Evolutionary conservation across 2,888 invertebrate genomes (phyloP).

Genomic region (Dolichomitus sp.): DNA sequence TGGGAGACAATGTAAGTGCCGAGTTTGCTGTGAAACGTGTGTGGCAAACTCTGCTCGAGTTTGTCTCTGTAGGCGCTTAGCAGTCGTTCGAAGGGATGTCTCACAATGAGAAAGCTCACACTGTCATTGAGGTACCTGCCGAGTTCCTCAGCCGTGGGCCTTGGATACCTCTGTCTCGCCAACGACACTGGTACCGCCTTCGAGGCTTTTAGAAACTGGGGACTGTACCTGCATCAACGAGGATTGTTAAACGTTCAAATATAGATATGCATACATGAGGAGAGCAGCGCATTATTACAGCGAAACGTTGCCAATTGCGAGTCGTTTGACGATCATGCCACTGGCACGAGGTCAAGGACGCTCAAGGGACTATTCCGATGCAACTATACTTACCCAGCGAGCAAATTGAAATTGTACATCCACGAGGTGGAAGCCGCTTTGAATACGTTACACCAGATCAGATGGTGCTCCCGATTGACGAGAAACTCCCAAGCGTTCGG

Average conservation of each 20-base stretch:
- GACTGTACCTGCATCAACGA: slow-evolving; percentile 88
- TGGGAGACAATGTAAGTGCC: slow-evolving; percentile 92
- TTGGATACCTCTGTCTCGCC: slow-evolving; percentile 93
- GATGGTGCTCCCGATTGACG: slow-evolving; percentile 92
- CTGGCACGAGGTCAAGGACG: slow-evolving; percentile 61
- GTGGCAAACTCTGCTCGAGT: slow-evolving; percentile 93
- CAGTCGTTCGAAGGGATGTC: slow-evolving; percentile 93
- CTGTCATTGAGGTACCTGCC: slow-evolving; percentile 92
- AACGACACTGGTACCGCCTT: slow-evolving; percentile 92
- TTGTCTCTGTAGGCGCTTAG: slow-evolving; percentile 95
- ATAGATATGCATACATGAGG: slow-evolving; percentile 33
- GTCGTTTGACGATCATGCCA: slow-evolving; percentile 54
- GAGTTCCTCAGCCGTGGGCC: slow-evolving; percentile 91
- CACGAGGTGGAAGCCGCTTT: slow-evolving; percentile 95
- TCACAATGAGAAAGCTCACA: slow-evolving; percentile 93
- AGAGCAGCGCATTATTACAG: slow-evolving; percentile 45
- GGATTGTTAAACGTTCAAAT: slow-evolving; percentile 29
- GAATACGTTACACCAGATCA: slow-evolving; percentile 94
- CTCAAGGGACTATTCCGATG: slow-evolving; percentile 25
- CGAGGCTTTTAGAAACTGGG: slow-evolving; percentile 92
- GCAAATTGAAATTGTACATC: slow-evolving; percentile 96
- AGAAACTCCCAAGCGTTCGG: slow-evolving; percentile 96
- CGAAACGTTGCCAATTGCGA: slow-evolving; percentile 60
- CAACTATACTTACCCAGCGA: slow-evolving; percentile 89
- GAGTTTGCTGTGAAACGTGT: slow-evolving; percentile 93